phyloP scores from a whole-genome alignment of 2,113 vertebrate species.

The Miniopterus natalensis region DNA sequence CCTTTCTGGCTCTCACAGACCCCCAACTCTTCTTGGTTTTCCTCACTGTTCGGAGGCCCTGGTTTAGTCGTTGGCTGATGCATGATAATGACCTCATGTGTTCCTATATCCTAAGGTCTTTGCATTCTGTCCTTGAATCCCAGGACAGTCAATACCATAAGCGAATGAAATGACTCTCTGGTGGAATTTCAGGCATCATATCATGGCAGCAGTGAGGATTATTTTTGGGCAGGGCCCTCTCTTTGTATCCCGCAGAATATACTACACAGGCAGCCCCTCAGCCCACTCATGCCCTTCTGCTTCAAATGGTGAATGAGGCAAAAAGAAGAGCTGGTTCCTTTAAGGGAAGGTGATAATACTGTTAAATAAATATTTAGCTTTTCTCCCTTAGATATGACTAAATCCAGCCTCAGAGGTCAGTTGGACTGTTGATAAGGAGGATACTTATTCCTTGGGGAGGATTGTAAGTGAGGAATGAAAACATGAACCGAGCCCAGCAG shows the following conservation, averaged over 20 bases:
- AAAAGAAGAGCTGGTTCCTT: background rate
- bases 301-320: background rate
- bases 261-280: background rate
- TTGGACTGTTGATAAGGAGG: background rate
- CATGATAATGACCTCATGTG: background rate
- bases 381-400: background rate
- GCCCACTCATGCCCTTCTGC: background rate
- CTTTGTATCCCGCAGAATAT: background rate
- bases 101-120: constrained; percentile 37
- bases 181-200: constrained; percentile 32
- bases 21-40: background rate
- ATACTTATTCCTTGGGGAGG: background rate
- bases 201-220: constrained; percentile 55
- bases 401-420: background rate
- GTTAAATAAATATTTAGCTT: constrained; percentile 55
- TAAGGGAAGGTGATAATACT: constrained; percentile 52
- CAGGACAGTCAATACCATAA: background rate
- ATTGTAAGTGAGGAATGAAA: background rate
- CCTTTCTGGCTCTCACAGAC: background rate
- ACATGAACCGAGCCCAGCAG: background rate
- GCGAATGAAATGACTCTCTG: constrained; percentile 23
- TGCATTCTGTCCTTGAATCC: constrained; percentile 35
- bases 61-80: background rate
- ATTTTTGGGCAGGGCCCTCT: constrained; percentile 32
- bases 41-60: background rate